phyloP scores from a whole-genome alignment of 2,797 vertebrate genomes.

The Myotis vivesi region DNA sequence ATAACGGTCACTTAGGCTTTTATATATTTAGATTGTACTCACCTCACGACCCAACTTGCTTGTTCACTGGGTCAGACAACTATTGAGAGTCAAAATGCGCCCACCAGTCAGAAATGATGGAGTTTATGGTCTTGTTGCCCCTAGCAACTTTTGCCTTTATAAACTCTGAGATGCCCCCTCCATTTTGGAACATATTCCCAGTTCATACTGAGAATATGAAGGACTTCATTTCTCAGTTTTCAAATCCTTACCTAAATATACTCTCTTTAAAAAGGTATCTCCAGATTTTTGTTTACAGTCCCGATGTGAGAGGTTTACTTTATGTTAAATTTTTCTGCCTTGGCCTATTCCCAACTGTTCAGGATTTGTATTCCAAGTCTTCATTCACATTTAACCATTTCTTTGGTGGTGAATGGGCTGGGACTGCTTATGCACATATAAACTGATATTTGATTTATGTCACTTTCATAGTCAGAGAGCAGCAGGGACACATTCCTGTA shows the following conservation, averaged over 20 bases:
- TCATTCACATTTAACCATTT: slow-evolving; percentile 82
- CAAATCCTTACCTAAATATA: neutral
- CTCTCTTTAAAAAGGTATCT: neutral
- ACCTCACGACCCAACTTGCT: neutral
- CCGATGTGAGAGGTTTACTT: neutral
- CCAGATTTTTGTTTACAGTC: neutral
- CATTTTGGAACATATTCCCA: neutral
- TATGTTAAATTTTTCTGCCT: neutral
- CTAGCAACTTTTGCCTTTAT: neutral
- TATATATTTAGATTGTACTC: neutral
- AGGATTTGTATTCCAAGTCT: neutral
- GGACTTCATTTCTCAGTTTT: neutral
- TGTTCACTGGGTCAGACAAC: neutral
- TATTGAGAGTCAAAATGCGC: neutral
- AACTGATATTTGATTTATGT: slow-evolving; percentile 90
- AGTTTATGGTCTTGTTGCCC: neutral
- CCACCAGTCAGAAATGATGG: neutral
- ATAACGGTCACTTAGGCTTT: too few relatives aligned
- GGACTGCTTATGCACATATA: slow-evolving; percentile 80
- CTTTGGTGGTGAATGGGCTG: slow-evolving; percentile 78
- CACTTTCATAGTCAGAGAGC: slow-evolving; percentile 90
- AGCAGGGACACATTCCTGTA: slow-evolving; percentile 91
- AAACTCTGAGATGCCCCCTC: neutral
- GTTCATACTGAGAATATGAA: neutral
- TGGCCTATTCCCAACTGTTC: neutral